phyloP scores from a whole-genome alignment of 2,113 vertebrate species.

The Nettapus auritus region DNA sequence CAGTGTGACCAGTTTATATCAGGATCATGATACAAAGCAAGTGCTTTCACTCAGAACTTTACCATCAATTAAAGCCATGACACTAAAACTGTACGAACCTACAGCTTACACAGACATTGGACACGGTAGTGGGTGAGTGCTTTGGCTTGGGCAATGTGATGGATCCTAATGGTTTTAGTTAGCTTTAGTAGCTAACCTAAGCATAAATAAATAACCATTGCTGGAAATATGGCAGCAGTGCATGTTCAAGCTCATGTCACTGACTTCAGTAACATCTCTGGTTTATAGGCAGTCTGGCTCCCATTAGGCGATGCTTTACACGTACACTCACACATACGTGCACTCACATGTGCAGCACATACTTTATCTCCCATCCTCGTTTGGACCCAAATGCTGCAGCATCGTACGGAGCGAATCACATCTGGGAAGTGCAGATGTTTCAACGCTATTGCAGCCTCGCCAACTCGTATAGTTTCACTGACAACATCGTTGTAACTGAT shows the following conservation, averaged over 20 bases:
- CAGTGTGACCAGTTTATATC: background rate
- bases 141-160: background rate
- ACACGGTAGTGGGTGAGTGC: background rate
- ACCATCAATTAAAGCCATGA: background rate
- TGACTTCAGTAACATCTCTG: background rate
- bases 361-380: constrained; percentile 18
- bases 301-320: background rate
- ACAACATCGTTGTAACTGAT: background rate
- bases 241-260: background rate
- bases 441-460: background rate
- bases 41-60: background rate
- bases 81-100: background rate
- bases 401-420: background rate
- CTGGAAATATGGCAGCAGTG: background rate
- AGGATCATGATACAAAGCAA: background rate
- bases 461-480: background rate
- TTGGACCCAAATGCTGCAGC: background rate
- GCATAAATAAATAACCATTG: background rate
- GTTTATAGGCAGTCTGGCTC: background rate
- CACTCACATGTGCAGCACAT: constrained; percentile 31
- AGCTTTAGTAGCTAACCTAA: background rate
- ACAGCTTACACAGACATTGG: background rate
- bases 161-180: background rate
- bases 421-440: constrained; percentile 30
- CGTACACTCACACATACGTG: background rate